Base-by-base conservation (phyloP, 2,113 vertebrate genomes). In the Columba janthina region DNA sequence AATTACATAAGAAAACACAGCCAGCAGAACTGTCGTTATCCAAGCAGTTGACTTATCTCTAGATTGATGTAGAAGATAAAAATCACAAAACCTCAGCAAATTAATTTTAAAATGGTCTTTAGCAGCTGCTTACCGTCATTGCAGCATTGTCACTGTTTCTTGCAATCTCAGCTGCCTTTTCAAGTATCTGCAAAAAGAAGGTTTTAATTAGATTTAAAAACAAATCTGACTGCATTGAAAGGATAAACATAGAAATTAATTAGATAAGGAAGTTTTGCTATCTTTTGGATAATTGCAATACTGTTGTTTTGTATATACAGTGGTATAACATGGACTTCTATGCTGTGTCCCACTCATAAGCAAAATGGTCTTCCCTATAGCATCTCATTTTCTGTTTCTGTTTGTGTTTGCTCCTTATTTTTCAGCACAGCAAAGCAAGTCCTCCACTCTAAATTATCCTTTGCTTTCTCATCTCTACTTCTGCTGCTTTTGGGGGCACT, bases 121-220 rank as follows among this genome's bases (percentile, higher is more conserved):
- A 91, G 57, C 34, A 60, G 85, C 40, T 92, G 98, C 98, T 98
- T 97, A 98, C 98, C 96, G 99, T 98, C 96, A 99, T 98, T 58
- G 98, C 97, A 84, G 96, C 96, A 69, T 97, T 98, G 94, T 99
- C 99, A 89, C 96, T 98, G 58, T 98, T 98, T 84, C 98, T 86
- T 92, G 97, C 99, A 76, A 99, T 99, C 89, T 99, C 99, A 93
- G 99, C 99, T 94, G 99, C 99, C 95, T 99, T 99, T 97, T 99
- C 99, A 97, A 99, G 98, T 96, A 99, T 99, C 99, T 99, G 98
- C 40, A 96, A 94, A 87, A 82, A 93, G n/a, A 67, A 28, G 28
- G 5, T 84, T 87, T 80, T 13, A 60, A 82, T 92, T 54, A 95
- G n/a, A 67, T 76, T 81, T n/a, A 58, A 76, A 36, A 54, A 2